Percentiles rank a stretch among this genome's conserved stretches.
Conservation (phyloP, 2,888 invertebrate genomes). For the Diachrysia chrysitis region DNA sequence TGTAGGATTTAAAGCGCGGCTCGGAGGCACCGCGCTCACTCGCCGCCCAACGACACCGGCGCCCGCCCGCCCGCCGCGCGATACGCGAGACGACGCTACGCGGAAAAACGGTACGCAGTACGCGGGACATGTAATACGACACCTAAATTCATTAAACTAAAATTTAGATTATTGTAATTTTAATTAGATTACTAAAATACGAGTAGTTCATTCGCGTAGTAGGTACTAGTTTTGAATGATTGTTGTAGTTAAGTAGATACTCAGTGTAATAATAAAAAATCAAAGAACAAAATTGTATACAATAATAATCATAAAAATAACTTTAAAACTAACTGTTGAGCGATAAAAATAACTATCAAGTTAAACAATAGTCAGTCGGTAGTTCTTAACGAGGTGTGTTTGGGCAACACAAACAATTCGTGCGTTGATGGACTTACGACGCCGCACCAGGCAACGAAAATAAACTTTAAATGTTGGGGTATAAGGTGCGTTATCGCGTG, state of each 20-base stretch:
- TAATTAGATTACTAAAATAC: constrained; percentile 17
- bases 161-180: constrained; percentile 17
- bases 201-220: constrained; percentile 16
- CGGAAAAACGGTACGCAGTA: constrained; percentile 49
- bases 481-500: constrained; percentile 58
- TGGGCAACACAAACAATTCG: constrained; percentile 61
- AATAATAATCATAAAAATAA: constrained; percentile 69
- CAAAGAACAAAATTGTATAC: constrained; percentile 42
- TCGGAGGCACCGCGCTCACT: constrained; percentile 65
- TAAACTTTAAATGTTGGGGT: constrained; percentile 32
- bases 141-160: constrained; percentile 21
- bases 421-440: constrained; percentile 67
- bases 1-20: constrained; percentile 64
- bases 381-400: constrained; percentile 65
- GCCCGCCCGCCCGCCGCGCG: constrained; percentile 70
- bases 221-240: background rate
- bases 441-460: constrained; percentile 12
- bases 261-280: constrained; percentile 25
- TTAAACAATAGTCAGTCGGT: constrained; percentile 73
- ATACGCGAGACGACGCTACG: constrained; percentile 29
- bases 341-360: constrained; percentile 75
- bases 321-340: constrained; percentile 44
- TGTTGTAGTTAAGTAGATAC: background rate
- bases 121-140: constrained; percentile 42
- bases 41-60: constrained; percentile 75